A percentile compares a stretch with the other conserved stretches of the same genome.
Conservation (phyloP, 2,888 invertebrate genomes). For the Autographa pulchrina region DNA sequence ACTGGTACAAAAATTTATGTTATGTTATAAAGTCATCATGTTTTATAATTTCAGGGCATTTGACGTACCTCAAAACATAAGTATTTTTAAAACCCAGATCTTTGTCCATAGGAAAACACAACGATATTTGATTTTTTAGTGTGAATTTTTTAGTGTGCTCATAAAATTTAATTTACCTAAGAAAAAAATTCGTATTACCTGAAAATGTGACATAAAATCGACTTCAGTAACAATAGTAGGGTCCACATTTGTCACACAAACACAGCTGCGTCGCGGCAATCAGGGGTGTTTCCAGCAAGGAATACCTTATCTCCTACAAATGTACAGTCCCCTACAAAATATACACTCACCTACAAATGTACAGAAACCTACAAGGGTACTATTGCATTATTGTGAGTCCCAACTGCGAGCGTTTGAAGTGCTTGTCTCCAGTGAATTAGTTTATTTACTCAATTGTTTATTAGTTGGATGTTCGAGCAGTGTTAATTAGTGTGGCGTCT, state of each 20-base stretch:
- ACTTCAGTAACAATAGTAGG: conserved; percentile 38
- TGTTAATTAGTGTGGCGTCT: conserved; percentile 37
- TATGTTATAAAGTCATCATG: no score
- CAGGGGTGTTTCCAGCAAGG: conserved; percentile 36
- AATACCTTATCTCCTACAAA: conserved; percentile 45
- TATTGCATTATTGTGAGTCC: conserved; percentile 41
- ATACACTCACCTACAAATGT: conserved; percentile 24
- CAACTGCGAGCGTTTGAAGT: conserved; percentile 46
- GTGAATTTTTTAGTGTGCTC: no score
- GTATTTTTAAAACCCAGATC: no score
- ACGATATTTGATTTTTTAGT: no score
- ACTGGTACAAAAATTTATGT: no score
- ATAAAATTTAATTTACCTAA: background rate
- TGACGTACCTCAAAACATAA: no score
- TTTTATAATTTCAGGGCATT: no score
- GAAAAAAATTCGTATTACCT: background rate
- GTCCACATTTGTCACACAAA: conserved; percentile 40
- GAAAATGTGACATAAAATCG: conserved; percentile 18
- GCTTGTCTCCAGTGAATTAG: conserved; percentile 37
- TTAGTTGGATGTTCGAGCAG: conserved; percentile 34
- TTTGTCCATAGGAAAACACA: no score
- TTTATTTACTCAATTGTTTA: conserved; percentile 47
- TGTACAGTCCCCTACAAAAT: conserved; percentile 27
- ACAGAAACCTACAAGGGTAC: conserved; percentile 11
- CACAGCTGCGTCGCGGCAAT: conserved; percentile 45